Conservation (phyloP, 2,797 vertebrate genomes). For the Amazonetta brasiliensis region DNA sequence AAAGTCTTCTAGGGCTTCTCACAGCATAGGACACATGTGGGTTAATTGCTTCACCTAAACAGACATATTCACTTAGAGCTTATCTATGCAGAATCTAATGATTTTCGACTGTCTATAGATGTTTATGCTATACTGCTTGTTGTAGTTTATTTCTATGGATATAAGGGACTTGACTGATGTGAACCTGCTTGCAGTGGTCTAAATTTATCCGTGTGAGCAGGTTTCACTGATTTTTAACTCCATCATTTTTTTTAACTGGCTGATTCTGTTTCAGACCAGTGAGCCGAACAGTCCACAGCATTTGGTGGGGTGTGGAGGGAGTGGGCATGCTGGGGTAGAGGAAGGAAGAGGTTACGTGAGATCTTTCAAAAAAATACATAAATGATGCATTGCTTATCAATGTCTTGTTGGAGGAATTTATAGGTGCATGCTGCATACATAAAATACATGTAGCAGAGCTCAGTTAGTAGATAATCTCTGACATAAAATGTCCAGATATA, state of each 20-base stretch:
- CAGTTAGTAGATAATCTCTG: neutral
- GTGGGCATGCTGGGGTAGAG: fast-evolving
- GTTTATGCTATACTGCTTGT: neutral
- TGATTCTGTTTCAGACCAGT: neutral
- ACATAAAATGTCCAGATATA: neutral
- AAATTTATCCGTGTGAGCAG: neutral
- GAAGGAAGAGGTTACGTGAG: neutral
- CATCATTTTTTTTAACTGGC: neutral
- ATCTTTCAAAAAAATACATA: neutral
- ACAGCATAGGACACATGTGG: fast-evolving
- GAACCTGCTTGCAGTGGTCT: fast-evolving
- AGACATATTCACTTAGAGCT: neutral
- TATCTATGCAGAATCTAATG: neutral
- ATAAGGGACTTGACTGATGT: neutral
- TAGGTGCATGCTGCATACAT: neutral
- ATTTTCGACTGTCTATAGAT: fast-evolving
- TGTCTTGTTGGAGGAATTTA: neutral
- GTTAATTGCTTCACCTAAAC: neutral
- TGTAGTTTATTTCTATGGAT: neutral
- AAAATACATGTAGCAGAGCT: neutral
- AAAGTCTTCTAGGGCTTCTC: neutral
- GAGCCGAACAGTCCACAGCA: fast-evolving
- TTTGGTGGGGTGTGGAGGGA: neutral
- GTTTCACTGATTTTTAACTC: neutral
- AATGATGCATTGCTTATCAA: neutral